These are phyloP conservation scores for Ellobium chinense DNA, from an alignment of 2,888 invertebrate species.

Conservation along the genomic window DNA sequence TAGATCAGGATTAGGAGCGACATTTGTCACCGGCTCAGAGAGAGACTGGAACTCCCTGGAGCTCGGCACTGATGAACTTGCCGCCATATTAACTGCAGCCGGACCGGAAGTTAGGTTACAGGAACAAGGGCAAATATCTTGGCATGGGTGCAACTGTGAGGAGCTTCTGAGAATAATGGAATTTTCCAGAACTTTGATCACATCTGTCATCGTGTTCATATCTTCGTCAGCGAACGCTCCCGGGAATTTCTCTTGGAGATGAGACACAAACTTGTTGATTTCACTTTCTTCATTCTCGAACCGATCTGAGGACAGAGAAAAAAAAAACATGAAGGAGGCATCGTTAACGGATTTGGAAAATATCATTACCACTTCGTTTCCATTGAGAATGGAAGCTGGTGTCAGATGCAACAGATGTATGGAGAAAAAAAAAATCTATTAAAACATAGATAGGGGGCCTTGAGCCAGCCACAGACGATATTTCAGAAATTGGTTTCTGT, in stretches of 20 bases:
- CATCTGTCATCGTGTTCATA: constrained; percentile 53
- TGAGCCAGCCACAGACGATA: too few relatives aligned
- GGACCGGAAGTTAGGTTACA: neutral
- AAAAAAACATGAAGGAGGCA: neutral
- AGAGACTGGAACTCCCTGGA: neutral
- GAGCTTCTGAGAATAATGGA: constrained; percentile 43
- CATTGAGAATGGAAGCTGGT: too few relatives aligned
- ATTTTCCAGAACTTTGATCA: constrained; percentile 53
- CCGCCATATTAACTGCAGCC: neutral
- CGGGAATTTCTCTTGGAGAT: constrained; percentile 56
- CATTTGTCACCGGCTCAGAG: neutral
- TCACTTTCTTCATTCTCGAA: constrained; percentile 66
- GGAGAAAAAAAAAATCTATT: too few relatives aligned
- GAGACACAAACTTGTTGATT: constrained; percentile 57
- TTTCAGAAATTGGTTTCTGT: too few relatives aligned
- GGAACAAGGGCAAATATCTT: neutral
- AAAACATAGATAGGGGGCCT: too few relatives aligned
- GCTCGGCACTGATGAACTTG: neutral
- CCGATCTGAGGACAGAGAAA: constrained; percentile 53
- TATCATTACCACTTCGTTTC: too few relatives aligned
- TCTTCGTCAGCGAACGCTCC: constrained; percentile 53
- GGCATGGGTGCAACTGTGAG: constrained; percentile 10
- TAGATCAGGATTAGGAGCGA: neutral
- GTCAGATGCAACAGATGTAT: too few relatives aligned
- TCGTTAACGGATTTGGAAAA: too few relatives aligned